Percentiles rank a stretch among this genome's conserved stretches.
phyloP scores from a whole-genome alignment of 2,888 invertebrate genomes.

The Bombylius major region DNA sequence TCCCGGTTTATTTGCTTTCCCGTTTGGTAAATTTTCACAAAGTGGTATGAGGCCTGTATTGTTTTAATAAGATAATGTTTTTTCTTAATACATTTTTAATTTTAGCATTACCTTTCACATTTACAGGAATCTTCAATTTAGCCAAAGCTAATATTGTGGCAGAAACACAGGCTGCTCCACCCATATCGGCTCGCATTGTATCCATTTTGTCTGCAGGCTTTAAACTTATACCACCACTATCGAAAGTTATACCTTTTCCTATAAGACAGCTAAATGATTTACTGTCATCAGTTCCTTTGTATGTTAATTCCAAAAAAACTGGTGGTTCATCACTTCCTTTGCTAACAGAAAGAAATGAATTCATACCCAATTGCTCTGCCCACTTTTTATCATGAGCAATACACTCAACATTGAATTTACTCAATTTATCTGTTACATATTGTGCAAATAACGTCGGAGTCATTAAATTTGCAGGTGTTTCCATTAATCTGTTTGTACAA shows the following conservation, averaged over 20 bases:
- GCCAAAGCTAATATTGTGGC: slow-evolving; percentile 55
- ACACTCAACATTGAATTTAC: slow-evolving; percentile 24
- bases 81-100: not conserved
- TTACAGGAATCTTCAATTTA: slow-evolving; percentile 50
- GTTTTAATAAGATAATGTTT: not conserved
- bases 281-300: slow-evolving; percentile 40
- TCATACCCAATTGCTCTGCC: slow-evolving; percentile 64
- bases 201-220: slow-evolving; percentile 44
- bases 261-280: slow-evolving; percentile 51
- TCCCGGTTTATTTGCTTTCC: slow-evolving; percentile 59
- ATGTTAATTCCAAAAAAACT: slow-evolving; percentile 58
- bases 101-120: slow-evolving; percentile 43
- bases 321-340: slow-evolving; percentile 62
- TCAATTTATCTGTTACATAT: slow-evolving; percentile 32
- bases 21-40: slow-evolving; percentile 66
- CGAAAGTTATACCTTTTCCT: slow-evolving; percentile 53
- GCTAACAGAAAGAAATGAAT: slow-evolving; percentile 57
- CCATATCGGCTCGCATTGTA: slow-evolving; percentile 66
- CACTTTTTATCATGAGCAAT: slow-evolving; percentile 52
- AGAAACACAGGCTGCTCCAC: slow-evolving; percentile 63
- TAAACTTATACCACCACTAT: slow-evolving; percentile 61
- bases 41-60: slow-evolving; percentile 46
- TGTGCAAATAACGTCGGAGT: slow-evolving; percentile 64
- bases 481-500: slow-evolving; percentile 41
- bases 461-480: slow-evolving; percentile 61